phyloP scores from a whole-genome alignment of 2,888 invertebrate genomes.

The Hirudinaria manillensis region DNA sequence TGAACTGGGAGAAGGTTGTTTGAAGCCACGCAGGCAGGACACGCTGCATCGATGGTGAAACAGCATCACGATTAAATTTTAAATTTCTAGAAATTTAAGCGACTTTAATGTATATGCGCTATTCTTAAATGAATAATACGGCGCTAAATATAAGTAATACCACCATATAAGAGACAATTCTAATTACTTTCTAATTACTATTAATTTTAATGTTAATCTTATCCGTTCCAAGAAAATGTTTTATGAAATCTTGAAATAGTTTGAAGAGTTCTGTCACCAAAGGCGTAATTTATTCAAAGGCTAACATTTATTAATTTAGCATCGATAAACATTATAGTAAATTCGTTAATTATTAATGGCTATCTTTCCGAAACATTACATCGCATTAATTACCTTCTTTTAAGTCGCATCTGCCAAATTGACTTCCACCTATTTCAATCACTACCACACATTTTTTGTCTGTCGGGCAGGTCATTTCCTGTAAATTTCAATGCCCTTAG shows the following conservation, averaged over 20 bases:
- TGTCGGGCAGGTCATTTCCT: conserved; percentile 1
- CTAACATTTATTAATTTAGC: too few relatives aligned
- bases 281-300: too few relatives aligned
- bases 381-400: neutral
- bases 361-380: neutral
- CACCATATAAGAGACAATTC: neutral
- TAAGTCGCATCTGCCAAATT: conserved; percentile 1
- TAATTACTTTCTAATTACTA: too few relatives aligned
- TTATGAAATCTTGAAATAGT: too few relatives aligned
- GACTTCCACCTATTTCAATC: conserved; percentile 1
- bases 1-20: neutral
- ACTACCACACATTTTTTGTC: conserved; percentile 2
- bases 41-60: neutral
- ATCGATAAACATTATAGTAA: neutral
- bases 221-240: too few relatives aligned
- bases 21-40: neutral
- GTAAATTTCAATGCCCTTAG: neutral
- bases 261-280: too few relatives aligned
- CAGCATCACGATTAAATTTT: too few relatives aligned
- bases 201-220: too few relatives aligned
- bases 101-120: too few relatives aligned
- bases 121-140: too few relatives aligned
- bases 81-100: too few relatives aligned
- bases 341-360: neutral
- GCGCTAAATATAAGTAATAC: neutral